Percentiles rank a stretch among this genome's conserved stretches.
Evolutionary conservation across 1,140 invertebrate genomes (phyloP).

Genomic region (Periplaneta americana): DNA sequence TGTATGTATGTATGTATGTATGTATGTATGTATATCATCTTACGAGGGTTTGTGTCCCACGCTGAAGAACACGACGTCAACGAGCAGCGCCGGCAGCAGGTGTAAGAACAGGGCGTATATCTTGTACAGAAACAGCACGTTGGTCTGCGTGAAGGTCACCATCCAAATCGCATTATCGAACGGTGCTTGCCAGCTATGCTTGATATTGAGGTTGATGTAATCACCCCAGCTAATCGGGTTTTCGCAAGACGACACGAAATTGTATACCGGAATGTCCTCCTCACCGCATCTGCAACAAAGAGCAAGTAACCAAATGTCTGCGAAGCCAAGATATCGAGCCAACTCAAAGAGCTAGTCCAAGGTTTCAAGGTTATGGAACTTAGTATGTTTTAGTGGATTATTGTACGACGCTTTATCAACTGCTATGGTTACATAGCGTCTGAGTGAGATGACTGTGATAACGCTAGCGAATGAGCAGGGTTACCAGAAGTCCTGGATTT

Average conservation of each 20-base stretch:
- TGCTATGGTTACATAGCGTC: no score
- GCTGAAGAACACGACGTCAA: conserved; percentile 54
- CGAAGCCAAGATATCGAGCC: no score
- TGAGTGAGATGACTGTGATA: no score
- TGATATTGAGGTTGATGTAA: conserved; percentile 38
- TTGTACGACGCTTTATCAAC: no score
- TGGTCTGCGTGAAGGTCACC: conserved; percentile 45
- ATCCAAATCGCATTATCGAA: conserved; percentile 45
- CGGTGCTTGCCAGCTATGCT: conserved; percentile 38
- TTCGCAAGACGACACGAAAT: conserved; percentile 37
- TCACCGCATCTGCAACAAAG: conserved; percentile 20
- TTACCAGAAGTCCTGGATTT: no score
- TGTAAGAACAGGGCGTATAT: conserved; percentile 52
- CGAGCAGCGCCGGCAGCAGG: conserved; percentile 55
- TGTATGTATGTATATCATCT: no score
- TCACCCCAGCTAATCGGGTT: conserved; percentile 42
- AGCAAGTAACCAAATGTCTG: neutral
- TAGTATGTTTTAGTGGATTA: no score
- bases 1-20: no score
- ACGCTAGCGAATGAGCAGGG: no score
- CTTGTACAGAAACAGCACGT: conserved; percentile 44
- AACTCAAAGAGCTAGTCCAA: no score
- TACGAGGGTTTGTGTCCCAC: conserved; percentile 60
- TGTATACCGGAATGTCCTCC: conserved; percentile 45
- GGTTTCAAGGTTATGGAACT: no score